Conservation (phyloP, 2,797 vertebrate species). For the Rhinogobio ventralis region DNA sequence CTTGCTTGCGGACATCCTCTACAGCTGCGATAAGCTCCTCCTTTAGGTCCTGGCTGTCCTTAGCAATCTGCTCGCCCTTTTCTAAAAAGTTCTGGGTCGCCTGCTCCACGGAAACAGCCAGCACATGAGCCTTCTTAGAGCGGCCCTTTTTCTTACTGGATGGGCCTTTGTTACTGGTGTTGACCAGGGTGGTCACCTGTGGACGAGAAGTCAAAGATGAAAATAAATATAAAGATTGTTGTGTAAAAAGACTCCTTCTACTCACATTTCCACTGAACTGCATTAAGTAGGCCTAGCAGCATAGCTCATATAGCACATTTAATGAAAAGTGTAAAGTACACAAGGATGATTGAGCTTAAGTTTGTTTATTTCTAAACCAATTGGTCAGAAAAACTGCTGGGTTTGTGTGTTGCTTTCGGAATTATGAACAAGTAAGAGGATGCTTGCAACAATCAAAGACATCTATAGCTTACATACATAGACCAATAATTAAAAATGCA, state of each 20-base stretch:
- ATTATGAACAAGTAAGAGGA: not conserved
- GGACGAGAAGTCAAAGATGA: not conserved
- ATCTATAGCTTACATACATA: not conserved
- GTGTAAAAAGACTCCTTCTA: not conserved
- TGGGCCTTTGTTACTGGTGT: constrained; percentile 98
- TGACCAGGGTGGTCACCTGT: constrained; percentile 97
- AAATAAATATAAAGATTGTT: not conserved
- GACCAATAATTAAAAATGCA: not conserved
- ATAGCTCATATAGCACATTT: not conserved
- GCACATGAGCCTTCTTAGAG: constrained; percentile 97
- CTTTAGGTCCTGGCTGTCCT: constrained; percentile 97
- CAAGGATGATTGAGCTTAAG: not conserved
- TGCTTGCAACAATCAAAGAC: not conserved
- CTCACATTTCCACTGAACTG: not conserved
- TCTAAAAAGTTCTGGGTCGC: constrained; percentile 98
- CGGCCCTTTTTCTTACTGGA: constrained; percentile 98
- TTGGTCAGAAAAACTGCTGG: not conserved
- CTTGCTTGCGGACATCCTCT: constrained; percentile 97
- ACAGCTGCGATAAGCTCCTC: constrained; percentile 95
- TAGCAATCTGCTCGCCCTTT: constrained; percentile 97
- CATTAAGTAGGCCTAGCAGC: not conserved
- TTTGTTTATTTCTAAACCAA: constrained; percentile 27
- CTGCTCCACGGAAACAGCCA: constrained; percentile 97
- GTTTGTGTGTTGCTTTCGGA: constrained; percentile 5
- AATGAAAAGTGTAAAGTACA: not conserved